phyloP scores from a whole-genome alignment of 2,888 invertebrate species.

The Oligia fasciuncula region DNA sequence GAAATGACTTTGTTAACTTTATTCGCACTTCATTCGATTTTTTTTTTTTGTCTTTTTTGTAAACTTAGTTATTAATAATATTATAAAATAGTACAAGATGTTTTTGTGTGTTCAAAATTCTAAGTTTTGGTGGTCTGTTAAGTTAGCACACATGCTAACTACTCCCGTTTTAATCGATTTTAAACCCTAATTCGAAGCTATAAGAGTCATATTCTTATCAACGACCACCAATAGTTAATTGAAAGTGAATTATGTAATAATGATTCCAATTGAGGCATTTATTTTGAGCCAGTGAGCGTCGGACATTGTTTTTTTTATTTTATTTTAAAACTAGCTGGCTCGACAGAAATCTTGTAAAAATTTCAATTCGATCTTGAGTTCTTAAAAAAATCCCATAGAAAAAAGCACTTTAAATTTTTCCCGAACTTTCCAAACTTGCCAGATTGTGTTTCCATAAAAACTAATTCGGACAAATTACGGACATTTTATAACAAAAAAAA shows the following conservation, averaged over 20 bases:
- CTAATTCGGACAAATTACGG: too few species aligned
- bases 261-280: slow-evolving; percentile 51
- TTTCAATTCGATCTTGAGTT: background rate
- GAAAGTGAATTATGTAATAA: slow-evolving; percentile 17
- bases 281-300: slow-evolving; percentile 28
- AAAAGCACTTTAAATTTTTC: background rate
- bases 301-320: slow-evolving; percentile 5
- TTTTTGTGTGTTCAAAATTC: slow-evolving; percentile 47
- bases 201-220: background rate
- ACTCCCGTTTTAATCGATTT: slow-evolving; percentile 1
- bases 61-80: slow-evolving; percentile 28
- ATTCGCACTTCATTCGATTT: slow-evolving; percentile 2
- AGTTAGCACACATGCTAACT: too few species aligned
- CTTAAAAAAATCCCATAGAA: background rate
- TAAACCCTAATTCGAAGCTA: background rate
- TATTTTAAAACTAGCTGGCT: background rate
- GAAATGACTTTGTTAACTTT: slow-evolving; percentile 31
- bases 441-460: background rate
- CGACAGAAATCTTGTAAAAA: background rate
- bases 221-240: slow-evolving; percentile 16
- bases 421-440: too few species aligned
- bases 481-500: background rate
- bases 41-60: slow-evolving; percentile 12
- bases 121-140: slow-evolving; percentile 17
- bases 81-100: slow-evolving; percentile 44